A percentile compares a stretch with the other conserved stretches of the same genome.
These are phyloP conservation scores for Misgurnus mizolepis DNA, from an alignment of 2,113 vertebrate genomes.

Conservation along the genomic window DNA sequence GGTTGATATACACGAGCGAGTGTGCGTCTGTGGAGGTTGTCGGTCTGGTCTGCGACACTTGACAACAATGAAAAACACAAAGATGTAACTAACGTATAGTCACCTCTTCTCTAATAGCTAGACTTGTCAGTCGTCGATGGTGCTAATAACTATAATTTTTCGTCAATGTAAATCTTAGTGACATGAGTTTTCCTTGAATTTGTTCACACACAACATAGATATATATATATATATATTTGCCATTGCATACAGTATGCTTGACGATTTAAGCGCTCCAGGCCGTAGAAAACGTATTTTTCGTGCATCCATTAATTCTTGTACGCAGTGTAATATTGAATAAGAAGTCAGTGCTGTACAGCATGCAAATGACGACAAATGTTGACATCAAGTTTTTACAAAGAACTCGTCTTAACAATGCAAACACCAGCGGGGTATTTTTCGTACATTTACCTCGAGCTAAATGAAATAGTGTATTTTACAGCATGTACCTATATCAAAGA, in stretches of 20 bases:
- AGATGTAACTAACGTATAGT: not conserved
- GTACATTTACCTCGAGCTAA: slow-evolving; percentile 63
- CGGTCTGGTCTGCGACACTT: not conserved
- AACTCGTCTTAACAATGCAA: slow-evolving; percentile 52
- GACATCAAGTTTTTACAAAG: slow-evolving; percentile 57
- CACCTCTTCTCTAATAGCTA: not conserved
- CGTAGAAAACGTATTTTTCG: no score
- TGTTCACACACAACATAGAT: no score
- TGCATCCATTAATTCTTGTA: no score
- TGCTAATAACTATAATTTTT: not conserved
- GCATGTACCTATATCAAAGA: slow-evolving; percentile 83
- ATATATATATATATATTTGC: no score
- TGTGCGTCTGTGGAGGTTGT: slow-evolving; percentile 56
- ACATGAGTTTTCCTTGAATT: no score
- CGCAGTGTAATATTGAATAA: no score
- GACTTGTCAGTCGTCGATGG: not conserved
- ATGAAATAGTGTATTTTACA: slow-evolving; percentile 67
- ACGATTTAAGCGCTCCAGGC: no score
- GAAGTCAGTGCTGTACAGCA: not conserved
- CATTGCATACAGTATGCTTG: no score
- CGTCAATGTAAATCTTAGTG: not conserved
- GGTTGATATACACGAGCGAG: slow-evolving; percentile 73
- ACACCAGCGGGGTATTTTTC: slow-evolving; percentile 34
- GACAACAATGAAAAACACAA: slow-evolving; percentile 17
- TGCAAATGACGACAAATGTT: slow-evolving; percentile 45